Evolutionary conservation across 2,113 vertebrate genomes (phyloP), one percentile per base, ranked within the genome.

Genomic region (Callospermophilus lateralis): DNA sequence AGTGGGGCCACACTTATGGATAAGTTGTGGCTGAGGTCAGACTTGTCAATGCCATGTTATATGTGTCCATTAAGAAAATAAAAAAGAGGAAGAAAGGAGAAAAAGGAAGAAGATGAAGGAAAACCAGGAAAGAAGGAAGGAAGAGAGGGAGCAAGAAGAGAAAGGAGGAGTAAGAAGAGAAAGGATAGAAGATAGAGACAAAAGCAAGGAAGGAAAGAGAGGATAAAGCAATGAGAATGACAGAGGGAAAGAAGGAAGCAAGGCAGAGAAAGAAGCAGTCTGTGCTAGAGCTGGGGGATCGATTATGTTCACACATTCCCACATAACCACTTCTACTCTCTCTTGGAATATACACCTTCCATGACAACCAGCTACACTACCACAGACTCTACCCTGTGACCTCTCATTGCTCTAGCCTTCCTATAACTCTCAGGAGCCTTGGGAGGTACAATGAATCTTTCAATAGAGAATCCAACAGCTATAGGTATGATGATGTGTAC

Each of bases 121-220:
- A 53, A 34, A 34, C 30, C 4, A 86, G 8, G 22, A 37, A 26
- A 13, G 13, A 45, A 34, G 8, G 5, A 24, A 77, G 53, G 17
- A 11, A 55, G 4, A 55, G 10, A 79, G 39, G 26, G 8, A 39
- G 3, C 8, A 15, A 42, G 73, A 28, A 11, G 17, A 45, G 34
- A 37, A 87, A 51, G 51, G 5, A 91, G 39, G 12, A 28, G 45
- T 9, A 45, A 34, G 4, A 32, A 30, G 34, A 61, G 55, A 4
- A 12, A 34, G 39, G 10, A 39, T 32, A 37, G 80, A 45, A 45
- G 45, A 45, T 45, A 45, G 42, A 45, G 42, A 45, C 6, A 6
- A 6, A 45, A 45, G 45, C 7, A 70, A 65, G 8, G 22, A 72
- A 6, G 28, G 1, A 39, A 1, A 3, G 0, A 34, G 37, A 2